Percentiles rank a stretch among this genome's conserved stretches.
Conservation (phyloP, 2,113 vertebrate species). For the Octodon degus region DNA sequence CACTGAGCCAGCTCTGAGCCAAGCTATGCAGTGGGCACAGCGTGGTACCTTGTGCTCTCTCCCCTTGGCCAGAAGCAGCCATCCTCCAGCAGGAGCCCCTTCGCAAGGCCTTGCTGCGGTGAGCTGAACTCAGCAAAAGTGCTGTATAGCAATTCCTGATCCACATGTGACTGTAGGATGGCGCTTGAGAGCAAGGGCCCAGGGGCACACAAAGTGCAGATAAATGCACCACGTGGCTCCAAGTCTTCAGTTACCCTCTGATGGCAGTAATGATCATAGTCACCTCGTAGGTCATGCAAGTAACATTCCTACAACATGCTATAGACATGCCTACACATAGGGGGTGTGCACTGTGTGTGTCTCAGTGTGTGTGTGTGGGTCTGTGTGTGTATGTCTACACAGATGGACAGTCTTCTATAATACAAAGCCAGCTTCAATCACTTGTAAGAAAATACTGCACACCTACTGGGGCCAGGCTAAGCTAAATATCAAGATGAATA, state of each 20-base stretch:
- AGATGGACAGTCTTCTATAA: not conserved
- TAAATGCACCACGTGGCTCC: not conserved
- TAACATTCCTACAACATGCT: not conserved
- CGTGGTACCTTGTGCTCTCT: not conserved
- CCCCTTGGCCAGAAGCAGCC: not conserved
- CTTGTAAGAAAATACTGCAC: not conserved
- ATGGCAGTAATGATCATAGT: not conserved
- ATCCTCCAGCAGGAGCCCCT: no score
- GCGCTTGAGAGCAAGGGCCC: not conserved
- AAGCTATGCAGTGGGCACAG: not conserved
- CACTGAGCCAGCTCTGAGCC: not conserved
- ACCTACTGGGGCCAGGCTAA: not conserved
- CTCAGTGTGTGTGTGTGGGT: no score
- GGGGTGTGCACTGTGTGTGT: not conserved
- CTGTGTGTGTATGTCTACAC: not conserved
- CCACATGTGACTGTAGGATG: not conserved
- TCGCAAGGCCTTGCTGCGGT: not conserved
- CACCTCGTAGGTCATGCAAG: accelerated
- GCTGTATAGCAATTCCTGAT: not conserved
- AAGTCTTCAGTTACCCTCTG: not conserved
- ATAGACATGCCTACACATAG: not conserved
- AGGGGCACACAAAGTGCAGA: not conserved
- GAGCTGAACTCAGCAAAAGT: not conserved
- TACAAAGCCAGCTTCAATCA: not conserved
- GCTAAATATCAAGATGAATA: not conserved